Evolutionary conservation across 2,797 vertebrate genomes (phyloP).

Genomic region (Denticeps clupeoides): DNA sequence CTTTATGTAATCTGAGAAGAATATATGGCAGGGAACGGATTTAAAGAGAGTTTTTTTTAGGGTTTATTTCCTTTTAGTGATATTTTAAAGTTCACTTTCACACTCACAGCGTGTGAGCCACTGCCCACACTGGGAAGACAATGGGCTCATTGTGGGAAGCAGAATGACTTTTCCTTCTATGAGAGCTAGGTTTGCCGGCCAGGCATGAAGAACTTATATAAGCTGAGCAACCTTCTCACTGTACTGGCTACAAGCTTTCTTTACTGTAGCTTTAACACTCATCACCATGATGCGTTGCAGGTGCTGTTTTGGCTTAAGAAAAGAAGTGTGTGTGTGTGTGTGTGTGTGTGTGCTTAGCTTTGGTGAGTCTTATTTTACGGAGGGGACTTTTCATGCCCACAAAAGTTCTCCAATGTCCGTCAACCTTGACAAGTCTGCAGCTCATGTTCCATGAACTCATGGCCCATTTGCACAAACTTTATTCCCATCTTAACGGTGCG

Average conservation of each 20-base stretch:
- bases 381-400: neutral
- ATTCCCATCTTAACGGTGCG: neutral
- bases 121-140: slow-evolving; percentile 27
- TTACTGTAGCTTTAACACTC: slow-evolving; percentile 23
- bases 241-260: slow-evolving; percentile 2
- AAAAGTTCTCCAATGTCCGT: slow-evolving; percentile 3
- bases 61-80: slow-evolving; percentile 16
- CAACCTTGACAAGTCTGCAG: neutral
- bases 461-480: neutral
- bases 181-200: slow-evolving; percentile 8
- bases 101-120: neutral
- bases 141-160: slow-evolving; percentile 35
- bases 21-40: neutral
- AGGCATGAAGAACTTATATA: slow-evolving; percentile 31
- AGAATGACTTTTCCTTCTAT: slow-evolving; percentile 9
- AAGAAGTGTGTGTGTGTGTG: neutral
- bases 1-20: slow-evolving; percentile 9
- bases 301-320: slow-evolving; percentile 16
- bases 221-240: slow-evolving; percentile 7
- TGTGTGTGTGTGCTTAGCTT: neutral
- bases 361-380: slow-evolving; percentile 1
- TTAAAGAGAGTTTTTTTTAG: neutral
- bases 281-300: slow-evolving; percentile 35
- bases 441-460: neutral
- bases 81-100: neutral